Percentiles rank a stretch among this genome's conserved stretches.
phyloP scores from a whole-genome alignment of 23 tunicate genomes.

The Phallusia fumigata region DNA sequence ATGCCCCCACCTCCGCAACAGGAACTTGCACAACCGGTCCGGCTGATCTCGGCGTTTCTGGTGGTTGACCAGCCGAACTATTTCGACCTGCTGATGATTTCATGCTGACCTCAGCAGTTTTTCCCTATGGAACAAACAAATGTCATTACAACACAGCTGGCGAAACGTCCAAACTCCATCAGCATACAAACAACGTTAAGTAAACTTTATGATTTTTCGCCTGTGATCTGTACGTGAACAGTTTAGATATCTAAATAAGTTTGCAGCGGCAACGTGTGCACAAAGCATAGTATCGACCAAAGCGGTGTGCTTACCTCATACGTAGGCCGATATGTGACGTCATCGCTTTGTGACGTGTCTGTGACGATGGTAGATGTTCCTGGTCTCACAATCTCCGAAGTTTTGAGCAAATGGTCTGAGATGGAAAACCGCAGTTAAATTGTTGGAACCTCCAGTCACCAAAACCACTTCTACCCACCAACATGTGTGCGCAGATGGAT shows the following conservation, averaged over 20 bases:
- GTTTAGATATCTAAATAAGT: too few species aligned
- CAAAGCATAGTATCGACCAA: too few species aligned
- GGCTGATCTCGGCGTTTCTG: not conserved
- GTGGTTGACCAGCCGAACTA: not conserved
- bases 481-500: not conserved
- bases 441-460: not conserved
- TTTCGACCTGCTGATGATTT: not conserved
- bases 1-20: not conserved
- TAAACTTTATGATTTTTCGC: too few species aligned
- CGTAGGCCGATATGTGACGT: not conserved
- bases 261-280: too few species aligned
- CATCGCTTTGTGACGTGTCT: not conserved
- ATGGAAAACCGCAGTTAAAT: not conserved
- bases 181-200: too few species aligned
- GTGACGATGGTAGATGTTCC: not conserved
- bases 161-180: too few species aligned
- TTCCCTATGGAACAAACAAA: not conserved
- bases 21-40: slow-evolving; percentile 14
- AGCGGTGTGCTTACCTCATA: too few species aligned
- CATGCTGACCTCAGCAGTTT: not conserved
- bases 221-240: too few species aligned
- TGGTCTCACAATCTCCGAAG: not conserved
- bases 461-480: not conserved
- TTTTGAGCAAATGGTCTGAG: not conserved
- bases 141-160: too few species aligned